These are phyloP conservation scores for Luscinia megarhynchos DNA, from an alignment of 2,797 vertebrate genomes.

Conservation along the genomic window DNA sequence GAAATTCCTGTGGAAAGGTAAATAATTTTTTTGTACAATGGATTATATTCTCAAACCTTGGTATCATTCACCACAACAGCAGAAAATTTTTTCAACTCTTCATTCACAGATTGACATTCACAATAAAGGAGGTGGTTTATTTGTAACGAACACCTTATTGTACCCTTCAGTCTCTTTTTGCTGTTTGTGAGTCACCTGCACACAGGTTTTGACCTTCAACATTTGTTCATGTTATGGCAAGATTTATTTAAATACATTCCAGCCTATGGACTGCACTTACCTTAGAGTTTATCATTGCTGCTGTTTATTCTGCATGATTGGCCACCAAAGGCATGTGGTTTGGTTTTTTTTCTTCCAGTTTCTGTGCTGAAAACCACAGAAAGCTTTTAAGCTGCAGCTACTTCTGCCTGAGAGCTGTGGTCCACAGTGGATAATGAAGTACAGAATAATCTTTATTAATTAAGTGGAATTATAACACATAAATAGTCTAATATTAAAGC, in stretches of 20 bases:
- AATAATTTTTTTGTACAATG: neutral
- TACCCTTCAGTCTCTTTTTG: neutral
- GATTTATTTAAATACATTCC: neutral
- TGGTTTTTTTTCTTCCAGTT: neutral
- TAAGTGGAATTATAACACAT: neutral
- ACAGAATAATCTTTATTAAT: neutral
- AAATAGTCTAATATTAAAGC: neutral
- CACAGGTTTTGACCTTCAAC: constrained; percentile 30
- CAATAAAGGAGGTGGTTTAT: neutral
- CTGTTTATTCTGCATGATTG: constrained; percentile 23
- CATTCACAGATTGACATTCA: neutral
- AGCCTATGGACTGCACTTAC: neutral
- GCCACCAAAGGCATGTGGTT: neutral
- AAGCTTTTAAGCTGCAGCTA: constrained; percentile 13
- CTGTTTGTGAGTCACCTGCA: neutral
- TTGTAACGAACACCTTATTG: neutral
- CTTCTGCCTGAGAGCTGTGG: neutral
- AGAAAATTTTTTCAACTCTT: neutral
- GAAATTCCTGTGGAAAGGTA: neutral
- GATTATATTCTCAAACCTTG: neutral
- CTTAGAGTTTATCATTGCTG: constrained; percentile 11
- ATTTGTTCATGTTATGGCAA: neutral
- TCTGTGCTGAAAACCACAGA: constrained; percentile 31
- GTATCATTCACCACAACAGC: neutral
- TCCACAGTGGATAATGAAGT: neutral